Conservation (phyloP, 2,113 vertebrate genomes). For the Tyrannus savana region DNA sequence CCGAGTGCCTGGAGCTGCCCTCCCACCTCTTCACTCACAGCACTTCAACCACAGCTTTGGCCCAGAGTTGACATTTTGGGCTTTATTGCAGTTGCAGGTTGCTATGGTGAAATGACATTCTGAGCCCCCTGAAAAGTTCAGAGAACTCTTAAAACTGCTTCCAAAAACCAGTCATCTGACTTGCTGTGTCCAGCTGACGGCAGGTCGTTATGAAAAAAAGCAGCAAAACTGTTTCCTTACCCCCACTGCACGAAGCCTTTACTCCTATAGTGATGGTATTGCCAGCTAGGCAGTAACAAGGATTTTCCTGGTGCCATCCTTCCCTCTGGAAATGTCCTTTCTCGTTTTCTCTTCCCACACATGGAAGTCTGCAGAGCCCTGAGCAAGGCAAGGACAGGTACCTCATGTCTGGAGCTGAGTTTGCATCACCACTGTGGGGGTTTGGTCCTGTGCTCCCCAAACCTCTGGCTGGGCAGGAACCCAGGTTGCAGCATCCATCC, state of each 20-base stretch:
- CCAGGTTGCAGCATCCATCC: not conserved
- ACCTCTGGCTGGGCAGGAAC: not conserved
- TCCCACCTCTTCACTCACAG: not conserved
- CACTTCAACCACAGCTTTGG: not conserved
- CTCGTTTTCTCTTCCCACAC: not conserved
- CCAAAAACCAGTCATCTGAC: not conserved
- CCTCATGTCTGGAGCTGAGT: not conserved
- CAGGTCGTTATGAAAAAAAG: not conserved
- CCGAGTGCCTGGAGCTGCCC: not conserved
- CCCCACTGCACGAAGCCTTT: not conserved
- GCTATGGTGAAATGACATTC: constrained; percentile 7
- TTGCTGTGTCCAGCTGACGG: not conserved
- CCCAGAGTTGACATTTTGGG: not conserved
- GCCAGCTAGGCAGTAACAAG: not conserved
- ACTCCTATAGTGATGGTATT: not conserved
- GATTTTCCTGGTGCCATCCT: not conserved
- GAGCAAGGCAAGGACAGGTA: not conserved
- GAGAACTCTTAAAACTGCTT: not conserved
- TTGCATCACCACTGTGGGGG: accelerated
- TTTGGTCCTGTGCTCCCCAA: accelerated
- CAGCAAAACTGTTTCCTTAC: not conserved
- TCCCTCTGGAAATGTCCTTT: not conserved
- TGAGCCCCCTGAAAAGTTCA: not conserved
- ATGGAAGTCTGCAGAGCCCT: not conserved
- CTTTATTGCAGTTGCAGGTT: not conserved